phyloP scores from a whole-genome alignment of 1,140 invertebrate genomes.

The Brachionus paranguensis region DNA sequence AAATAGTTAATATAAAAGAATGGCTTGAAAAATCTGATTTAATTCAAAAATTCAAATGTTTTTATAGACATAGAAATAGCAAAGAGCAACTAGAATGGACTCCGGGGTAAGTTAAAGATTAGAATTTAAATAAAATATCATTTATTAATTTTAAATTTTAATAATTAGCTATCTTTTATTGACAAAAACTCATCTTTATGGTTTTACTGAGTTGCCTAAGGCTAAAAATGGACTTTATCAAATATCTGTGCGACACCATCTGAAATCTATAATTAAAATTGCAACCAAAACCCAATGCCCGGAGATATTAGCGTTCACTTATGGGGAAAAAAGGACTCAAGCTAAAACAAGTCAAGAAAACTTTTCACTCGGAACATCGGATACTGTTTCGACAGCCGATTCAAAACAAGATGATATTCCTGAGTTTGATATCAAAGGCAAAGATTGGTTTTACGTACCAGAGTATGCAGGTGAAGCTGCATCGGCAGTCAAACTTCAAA shows the following conservation, averaged over 20 bases:
- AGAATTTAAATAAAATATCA: too few relatives aligned
- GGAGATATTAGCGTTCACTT: constrained; percentile 28
- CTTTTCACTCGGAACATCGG: background rate
- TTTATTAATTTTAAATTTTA: too few relatives aligned
- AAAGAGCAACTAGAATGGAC: constrained; percentile 70
- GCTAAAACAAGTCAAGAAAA: background rate
- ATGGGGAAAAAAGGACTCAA: constrained; percentile 28
- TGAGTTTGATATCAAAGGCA: constrained; percentile 31
- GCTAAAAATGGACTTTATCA: background rate
- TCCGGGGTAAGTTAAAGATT: background rate
- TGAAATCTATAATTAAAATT: constrained; percentile 36
- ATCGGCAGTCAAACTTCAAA: constrained; percentile 28
- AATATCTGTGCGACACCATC: constrained; percentile 18
- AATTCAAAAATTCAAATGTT: constrained; percentile 76
- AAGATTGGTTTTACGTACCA: constrained; percentile 36
- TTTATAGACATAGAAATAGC: constrained; percentile 80
- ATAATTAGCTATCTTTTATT: constrained; percentile 65
- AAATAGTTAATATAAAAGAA: constrained; percentile 61
- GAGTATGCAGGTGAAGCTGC: constrained; percentile 36
- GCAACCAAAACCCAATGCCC: constrained; percentile 33
- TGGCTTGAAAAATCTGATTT: constrained; percentile 79
- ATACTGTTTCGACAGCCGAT: background rate
- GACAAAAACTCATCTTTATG: constrained; percentile 77
- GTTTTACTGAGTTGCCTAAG: constrained; percentile 59
- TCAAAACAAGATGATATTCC: background rate